Percentiles rank a stretch among this genome's conserved stretches.
Conservation (phyloP, 2,797 vertebrate genomes). For the Pseudopleuronectes americanus region DNA sequence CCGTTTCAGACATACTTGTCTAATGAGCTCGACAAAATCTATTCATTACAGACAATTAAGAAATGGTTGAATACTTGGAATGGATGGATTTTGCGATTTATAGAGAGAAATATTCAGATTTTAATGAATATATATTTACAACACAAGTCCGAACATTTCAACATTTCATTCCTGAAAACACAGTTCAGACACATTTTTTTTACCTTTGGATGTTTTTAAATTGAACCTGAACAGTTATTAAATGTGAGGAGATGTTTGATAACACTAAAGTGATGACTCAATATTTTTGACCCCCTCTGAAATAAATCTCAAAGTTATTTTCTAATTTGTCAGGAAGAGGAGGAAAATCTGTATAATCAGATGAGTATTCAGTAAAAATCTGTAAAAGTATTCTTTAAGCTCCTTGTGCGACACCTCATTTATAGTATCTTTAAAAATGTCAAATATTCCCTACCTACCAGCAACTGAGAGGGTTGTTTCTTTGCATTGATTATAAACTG, state of each 20-base stretch:
- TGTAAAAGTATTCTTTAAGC: no score
- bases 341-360: conserved; percentile 3
- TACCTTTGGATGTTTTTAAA: background rate
- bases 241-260: no score
- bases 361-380: background rate
- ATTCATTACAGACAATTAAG: background rate
- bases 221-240: background rate
- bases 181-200: background rate
- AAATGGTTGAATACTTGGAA: background rate
- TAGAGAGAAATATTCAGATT: background rate
- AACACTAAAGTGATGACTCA: no score
- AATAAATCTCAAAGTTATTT: background rate
- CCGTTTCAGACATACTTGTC: conserved; percentile 44
- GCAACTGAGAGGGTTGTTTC: background rate
- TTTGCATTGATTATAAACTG: background rate
- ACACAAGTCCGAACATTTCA: background rate
- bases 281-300: background rate
- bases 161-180: background rate
- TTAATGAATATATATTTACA: conserved; percentile 3
- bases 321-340: background rate
- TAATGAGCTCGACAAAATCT: conserved; percentile 25
- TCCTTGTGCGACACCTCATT: no score
- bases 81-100: background rate
- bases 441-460: background rate
- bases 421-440: background rate